Base-by-base conservation (phyloP, 2,888 invertebrate genomes). In the Cyclophora albipunctata region DNA sequence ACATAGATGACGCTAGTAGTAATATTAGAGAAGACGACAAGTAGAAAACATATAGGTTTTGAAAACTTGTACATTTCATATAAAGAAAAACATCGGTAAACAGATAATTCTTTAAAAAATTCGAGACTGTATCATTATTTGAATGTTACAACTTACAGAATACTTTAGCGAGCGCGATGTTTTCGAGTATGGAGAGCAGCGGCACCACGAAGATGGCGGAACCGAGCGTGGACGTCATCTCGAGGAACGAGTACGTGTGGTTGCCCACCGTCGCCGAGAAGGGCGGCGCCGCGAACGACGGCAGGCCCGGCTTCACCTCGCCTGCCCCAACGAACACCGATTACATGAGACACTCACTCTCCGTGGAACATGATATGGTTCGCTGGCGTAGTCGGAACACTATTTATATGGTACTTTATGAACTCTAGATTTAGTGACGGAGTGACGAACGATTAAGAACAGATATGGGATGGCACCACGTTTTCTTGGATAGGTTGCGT, bases 131-230 rank as follows among this genome's bases (percentile, higher is more conserved):
- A 20, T 20, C 20, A 20, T 20, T 20, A 20, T 20, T 20, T 20
- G 20, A 20, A 20, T 20, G 20, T 20, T 20, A 2, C 20, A 62
- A 86, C 86, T 86, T 50, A 87, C 89, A 87, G 81, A 98, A 98
- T 1, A 97, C 96, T 84, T 98, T 98, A 3, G 97, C 97, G 59
- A 98, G 96, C 0, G 98, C 98, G 46, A 98, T 96, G 75, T 97
- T 96, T 66, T 98, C 98, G 7, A 98, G 90, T 1, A 98, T 95
- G 0, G 95, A 96, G 55, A 98, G 94, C 49, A 98, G 90, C 0
- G 98, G 97, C 45, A 98, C 93, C 42, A 98, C 91, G 53, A 95
- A 87, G 55, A 98, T 93, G 5, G 97, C 96, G 2, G 95, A 92
- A 5, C 97, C 97, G 50, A 98, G 90, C 67, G 94, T 93, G 54